These are phyloP conservation scores for Microcebus lehilahytsara DNA, from an alignment of 2,113 vertebrate genomes.

Conservation along the genomic window DNA sequence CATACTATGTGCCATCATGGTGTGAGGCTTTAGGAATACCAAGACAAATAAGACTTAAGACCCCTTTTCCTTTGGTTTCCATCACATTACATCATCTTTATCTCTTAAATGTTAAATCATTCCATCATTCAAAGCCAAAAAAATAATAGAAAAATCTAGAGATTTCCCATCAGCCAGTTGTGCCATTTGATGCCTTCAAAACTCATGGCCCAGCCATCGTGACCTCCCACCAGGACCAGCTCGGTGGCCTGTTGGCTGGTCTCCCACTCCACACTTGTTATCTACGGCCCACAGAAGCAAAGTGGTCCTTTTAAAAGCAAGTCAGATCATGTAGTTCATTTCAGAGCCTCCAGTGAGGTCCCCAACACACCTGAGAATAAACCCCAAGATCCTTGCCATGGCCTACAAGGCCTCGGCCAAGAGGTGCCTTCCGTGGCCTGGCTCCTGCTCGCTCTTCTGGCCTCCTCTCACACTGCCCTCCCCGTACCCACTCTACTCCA, in stretches of 20 bases:
- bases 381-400: not conserved
- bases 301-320: not conserved
- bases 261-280: not conserved
- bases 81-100: not conserved
- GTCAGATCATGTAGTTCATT: not conserved
- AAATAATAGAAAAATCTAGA: not conserved
- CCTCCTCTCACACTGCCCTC: not conserved
- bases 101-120: not conserved
- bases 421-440: not conserved
- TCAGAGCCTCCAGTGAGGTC: not conserved
- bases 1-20: not conserved
- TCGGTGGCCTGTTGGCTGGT: not conserved
- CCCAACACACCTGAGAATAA: not conserved
- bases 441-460: not conserved
- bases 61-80: not conserved
- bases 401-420: not conserved
- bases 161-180: not conserved
- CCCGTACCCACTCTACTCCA: not conserved
- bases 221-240: rapidly evolving
- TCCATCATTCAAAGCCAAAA: not conserved
- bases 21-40: not conserved
- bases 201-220: not conserved
- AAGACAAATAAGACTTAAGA: not conserved
- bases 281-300: not conserved
- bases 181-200: not conserved